Percentiles rank a stretch among this genome's conserved stretches.
Conservation (phyloP, 2,797 vertebrate genomes). For the Syngnathus rostellatus region DNA sequence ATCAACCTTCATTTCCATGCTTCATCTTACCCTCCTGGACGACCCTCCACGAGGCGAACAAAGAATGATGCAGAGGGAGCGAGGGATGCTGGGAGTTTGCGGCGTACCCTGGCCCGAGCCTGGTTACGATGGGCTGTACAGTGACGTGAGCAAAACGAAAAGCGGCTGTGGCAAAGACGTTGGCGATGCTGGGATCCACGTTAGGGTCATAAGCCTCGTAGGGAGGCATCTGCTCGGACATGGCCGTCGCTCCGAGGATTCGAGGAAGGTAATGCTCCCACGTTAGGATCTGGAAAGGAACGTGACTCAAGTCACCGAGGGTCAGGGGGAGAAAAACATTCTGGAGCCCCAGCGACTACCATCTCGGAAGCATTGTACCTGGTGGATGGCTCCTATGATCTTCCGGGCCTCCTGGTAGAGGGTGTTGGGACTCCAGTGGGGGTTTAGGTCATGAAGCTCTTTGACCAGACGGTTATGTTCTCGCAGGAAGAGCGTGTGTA, state of each 20-base stretch:
- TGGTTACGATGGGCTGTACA: conserved; percentile 63
- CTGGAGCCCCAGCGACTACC: neutral
- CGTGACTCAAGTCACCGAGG: neutral
- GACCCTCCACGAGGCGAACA: conserved; percentile 73
- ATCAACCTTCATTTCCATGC: neutral
- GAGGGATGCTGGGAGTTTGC: conserved; percentile 54
- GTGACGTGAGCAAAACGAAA: conserved; percentile 73
- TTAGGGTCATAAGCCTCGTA: conserved; percentile 54
- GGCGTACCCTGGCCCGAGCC: conserved; percentile 62
- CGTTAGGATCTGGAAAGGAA: conserved; percentile 59
- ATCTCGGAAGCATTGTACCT: conserved; percentile 42
- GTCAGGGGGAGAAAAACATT: neutral
- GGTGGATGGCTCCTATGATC: conserved; percentile 70
- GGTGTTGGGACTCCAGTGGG: conserved; percentile 70
- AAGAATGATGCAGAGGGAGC: conserved; percentile 66
- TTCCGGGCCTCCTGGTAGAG: conserved; percentile 73
- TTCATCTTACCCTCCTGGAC: conserved; percentile 65
- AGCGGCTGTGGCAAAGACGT: conserved; percentile 66
- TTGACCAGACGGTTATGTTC: conserved; percentile 73
- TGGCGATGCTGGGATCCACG: conserved; percentile 67
- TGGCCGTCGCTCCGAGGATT: conserved; percentile 56
- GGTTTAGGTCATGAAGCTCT: conserved; percentile 66
- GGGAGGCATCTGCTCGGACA: conserved; percentile 52
- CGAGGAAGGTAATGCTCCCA: conserved; percentile 70
- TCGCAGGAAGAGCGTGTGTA: conserved; percentile 72